Base-by-base conservation (phyloP, 1,140 invertebrate species). In the Hirudo medicinalis region DNA sequence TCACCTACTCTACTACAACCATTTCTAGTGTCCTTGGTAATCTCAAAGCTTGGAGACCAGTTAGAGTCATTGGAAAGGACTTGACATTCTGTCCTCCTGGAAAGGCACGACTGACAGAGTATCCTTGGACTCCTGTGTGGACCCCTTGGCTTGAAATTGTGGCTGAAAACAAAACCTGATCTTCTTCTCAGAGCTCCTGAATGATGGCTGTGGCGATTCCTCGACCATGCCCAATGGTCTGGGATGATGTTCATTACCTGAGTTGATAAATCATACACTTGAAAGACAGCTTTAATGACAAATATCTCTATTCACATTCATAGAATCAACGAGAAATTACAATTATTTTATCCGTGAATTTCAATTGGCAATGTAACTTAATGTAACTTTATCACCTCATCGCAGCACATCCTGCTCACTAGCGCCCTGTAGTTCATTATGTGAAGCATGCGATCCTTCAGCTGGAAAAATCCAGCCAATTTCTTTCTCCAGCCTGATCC, bases 351-450 rank as follows among this genome's bases (percentile, higher is more conserved):
- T 53, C 20, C 9, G n/a, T 15, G 22, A 70, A 66, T 19, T 70
- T n/a, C 15, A 66, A 72, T 32, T 9, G 69, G n/a, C n/a, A n/a
- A n/a, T n/a, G n/a, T 15, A 55, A 25, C 40, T 40, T 40, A 6
- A 49, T 49, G 43, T 49, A 8, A 9, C 1, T 15, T 49, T 49
- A 2, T 11, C 71, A 86, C 83, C 74, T 84, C 79, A 54, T 86
- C 83, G 77, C 85, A 86, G 67, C 84, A 85, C 25, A 76, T 78
- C 70, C 80, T 79, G 55, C 84, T 85, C 29, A 86, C 85, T 43
- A 84, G 79, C 54, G 82, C 84, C 72, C 84, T 81, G 74, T 84
- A 84, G 63, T 81, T 80, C 73, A 86, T 83, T 67, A 77, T 79
- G 53, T 78, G 76, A 75, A 84, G 85, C 20, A 87, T 76, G 57